Conservation (phyloP, 2,888 invertebrate genomes). For the Troglohyphantes excavatus region DNA sequence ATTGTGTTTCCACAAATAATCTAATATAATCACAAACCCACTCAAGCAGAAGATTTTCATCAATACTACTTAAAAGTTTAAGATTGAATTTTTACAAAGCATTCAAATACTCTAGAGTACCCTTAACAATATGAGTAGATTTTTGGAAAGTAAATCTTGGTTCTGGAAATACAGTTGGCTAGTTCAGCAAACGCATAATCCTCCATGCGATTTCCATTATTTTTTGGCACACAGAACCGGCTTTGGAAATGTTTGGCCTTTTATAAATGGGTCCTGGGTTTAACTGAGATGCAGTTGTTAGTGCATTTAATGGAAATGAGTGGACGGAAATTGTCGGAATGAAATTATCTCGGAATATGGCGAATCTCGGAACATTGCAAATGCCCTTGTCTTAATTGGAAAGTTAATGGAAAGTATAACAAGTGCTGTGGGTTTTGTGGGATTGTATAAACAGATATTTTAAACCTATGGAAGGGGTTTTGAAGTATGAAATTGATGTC, state of each 20-base stretch:
- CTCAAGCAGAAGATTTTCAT: not conserved
- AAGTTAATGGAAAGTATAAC: constrained; percentile 29
- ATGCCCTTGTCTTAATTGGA: constrained; percentile 17
- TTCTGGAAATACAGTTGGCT: not conserved
- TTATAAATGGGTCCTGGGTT: constrained; percentile 28
- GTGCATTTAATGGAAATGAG: constrained; percentile 6
- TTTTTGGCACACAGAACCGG: not conserved
- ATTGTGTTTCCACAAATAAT: not conserved
- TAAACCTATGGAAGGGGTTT: too few relatives aligned
- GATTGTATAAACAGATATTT: constrained; percentile 18
- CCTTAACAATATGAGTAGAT: not conserved
- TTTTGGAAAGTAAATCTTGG: not conserved
- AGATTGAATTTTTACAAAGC: not conserved
- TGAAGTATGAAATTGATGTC: too few relatives aligned
- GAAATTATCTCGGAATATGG: constrained; percentile 18
- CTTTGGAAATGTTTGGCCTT: constrained; percentile 1
- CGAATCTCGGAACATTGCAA: not conserved
- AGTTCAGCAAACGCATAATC: constrained; percentile 16
- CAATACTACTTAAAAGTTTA: not conserved
- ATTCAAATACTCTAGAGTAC: not conserved
- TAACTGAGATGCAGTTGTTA: not conserved
- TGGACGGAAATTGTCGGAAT: constrained; percentile 16
- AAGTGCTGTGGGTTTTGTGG: not conserved
- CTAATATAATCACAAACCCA: not conserved
- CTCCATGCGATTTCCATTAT: constrained; percentile 19